Evolutionary conservation across 2,797 vertebrate genomes (phyloP).

Genomic region (Sphaeramia orbicularis): DNA sequence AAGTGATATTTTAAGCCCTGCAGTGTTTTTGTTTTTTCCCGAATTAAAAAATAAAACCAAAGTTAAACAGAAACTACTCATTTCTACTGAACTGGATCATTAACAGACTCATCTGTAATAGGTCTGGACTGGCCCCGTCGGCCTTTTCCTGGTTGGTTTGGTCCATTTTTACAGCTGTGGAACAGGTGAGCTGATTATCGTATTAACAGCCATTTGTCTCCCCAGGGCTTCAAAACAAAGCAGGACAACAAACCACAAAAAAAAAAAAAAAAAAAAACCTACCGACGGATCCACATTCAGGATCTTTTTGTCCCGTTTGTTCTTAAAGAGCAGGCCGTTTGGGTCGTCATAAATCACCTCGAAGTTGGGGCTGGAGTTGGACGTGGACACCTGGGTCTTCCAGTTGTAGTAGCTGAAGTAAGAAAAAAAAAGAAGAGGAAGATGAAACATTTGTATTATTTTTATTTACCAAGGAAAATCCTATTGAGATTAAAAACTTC

Average conservation of each 20-base stretch:
- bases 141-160: not conserved
- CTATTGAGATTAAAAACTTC: too few species aligned
- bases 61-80: not conserved
- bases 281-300: slow-evolving; percentile 90
- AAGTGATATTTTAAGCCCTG: too few species aligned
- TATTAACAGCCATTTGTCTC: slow-evolving; percentile 46
- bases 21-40: too few species aligned
- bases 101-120: too few species aligned
- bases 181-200: slow-evolving; percentile 51
- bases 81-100: not conserved
- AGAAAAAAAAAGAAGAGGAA: slow-evolving; percentile 27
- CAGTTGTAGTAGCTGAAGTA: slow-evolving; percentile 94
- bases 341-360: slow-evolving; percentile 87
- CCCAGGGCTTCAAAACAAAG: slow-evolving; percentile 25
- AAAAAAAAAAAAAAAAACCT: slow-evolving; percentile 62
- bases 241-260: slow-evolving; percentile 13
- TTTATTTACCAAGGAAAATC: too few species aligned
- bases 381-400: slow-evolving; percentile 84
- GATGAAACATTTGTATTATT: too few species aligned
- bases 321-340: slow-evolving; percentile 88
- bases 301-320: slow-evolving; percentile 87
- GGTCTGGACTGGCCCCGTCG: not conserved
- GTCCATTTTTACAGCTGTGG: slow-evolving; percentile 40
- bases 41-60: too few species aligned
- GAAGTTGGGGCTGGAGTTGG: slow-evolving; percentile 88